A percentile compares a stretch with the other conserved stretches of the same genome.
Conservation (phyloP, 2,888 invertebrate species). For the Achlya flavicornis region DNA sequence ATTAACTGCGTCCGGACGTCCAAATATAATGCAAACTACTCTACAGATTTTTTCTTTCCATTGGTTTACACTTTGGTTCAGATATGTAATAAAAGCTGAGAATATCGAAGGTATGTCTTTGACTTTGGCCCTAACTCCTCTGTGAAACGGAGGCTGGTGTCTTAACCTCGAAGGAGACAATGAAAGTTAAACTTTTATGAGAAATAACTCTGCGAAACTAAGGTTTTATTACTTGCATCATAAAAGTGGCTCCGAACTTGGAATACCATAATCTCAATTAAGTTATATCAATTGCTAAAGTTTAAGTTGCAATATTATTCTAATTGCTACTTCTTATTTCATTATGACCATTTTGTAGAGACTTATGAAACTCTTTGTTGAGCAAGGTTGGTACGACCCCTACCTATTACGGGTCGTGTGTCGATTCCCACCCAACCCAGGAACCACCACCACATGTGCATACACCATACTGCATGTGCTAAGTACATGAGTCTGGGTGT, state of each 20-base stretch:
- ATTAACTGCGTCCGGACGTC: too few species aligned
- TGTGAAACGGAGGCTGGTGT: neutral
- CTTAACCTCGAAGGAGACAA: neutral
- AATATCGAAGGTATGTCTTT: neutral
- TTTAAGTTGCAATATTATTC: neutral
- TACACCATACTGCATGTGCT: too few species aligned
- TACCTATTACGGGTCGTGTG: too few species aligned
- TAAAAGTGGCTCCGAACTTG: neutral
- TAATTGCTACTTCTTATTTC: neutral
- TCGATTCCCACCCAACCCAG: too few species aligned
- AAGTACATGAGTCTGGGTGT: too few species aligned
- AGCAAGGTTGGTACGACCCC: too few species aligned
- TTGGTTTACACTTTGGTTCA: too few species aligned
- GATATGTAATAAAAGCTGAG: neutral
- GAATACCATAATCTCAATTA: neutral
- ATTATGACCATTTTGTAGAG: neutral
- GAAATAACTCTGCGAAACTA: neutral
- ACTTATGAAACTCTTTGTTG: too few species aligned
- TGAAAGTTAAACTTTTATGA: conserved; percentile 3
- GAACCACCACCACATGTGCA: too few species aligned
- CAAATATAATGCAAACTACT: neutral
- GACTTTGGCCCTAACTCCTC: neutral
- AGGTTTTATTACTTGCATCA: conserved; percentile 2
- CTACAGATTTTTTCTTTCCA: neutral
- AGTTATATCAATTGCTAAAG: neutral